Evolutionary conservation across 2,113 vertebrate species (phyloP).

Genomic region (Panthera leo): DNA sequence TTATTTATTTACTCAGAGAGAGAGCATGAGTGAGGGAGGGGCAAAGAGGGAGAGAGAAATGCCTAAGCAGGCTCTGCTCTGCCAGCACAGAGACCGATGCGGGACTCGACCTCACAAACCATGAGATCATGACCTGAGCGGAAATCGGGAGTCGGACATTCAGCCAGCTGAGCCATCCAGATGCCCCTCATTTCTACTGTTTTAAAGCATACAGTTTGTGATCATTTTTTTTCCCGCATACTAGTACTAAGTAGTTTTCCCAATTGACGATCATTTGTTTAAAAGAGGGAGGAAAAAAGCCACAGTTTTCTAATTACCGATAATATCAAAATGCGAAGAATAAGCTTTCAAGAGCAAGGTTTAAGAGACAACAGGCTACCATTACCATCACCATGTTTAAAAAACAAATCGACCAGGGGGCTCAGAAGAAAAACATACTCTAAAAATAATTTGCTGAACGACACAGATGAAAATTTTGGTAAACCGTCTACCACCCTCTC

Average conservation of each 20-base stretch:
- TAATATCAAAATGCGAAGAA: background rate
- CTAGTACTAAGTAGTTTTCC: background rate
- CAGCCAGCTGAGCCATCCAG: too few relatives aligned
- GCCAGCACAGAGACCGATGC: too few relatives aligned
- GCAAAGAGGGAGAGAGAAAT: too few relatives aligned
- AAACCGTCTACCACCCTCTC: background rate
- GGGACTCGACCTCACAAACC: too few relatives aligned
- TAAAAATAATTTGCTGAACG: background rate
- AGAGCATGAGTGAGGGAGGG: too few relatives aligned
- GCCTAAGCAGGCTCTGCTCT: too few relatives aligned
- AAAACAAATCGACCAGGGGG: background rate
- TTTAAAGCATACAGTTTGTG: background rate
- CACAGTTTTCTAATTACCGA: background rate
- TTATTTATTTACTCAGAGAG: too few relatives aligned
- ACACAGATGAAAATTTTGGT: background rate
- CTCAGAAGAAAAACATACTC: background rate
- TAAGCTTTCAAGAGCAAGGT: background rate
- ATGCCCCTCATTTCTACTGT: background rate
- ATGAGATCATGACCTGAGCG: too few relatives aligned
- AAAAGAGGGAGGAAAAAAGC: background rate
- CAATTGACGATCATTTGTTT: background rate
- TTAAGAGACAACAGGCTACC: background rate
- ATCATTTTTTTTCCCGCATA: background rate
- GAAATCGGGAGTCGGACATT: too few relatives aligned
- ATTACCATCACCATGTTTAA: background rate